Base-by-base conservation (phyloP, 2,888 invertebrate species). In the Uloborus plumipes region DNA sequence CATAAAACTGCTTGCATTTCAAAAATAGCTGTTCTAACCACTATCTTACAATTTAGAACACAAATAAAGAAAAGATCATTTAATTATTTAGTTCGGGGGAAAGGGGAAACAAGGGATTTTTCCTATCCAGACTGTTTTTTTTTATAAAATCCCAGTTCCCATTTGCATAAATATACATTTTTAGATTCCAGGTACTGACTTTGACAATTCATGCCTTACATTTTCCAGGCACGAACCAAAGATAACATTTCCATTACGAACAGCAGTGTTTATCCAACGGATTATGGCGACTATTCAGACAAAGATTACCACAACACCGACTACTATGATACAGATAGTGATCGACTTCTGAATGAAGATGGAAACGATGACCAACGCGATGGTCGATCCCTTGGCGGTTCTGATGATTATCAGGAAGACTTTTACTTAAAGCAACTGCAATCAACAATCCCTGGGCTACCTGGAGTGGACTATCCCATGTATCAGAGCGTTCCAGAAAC, bases 381-480 rank as follows among this genome's bases (percentile, higher is more conserved):
- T 31, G 20, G 39, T 16, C 14, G 51, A 6, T 15, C 14, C 11
- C 14, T 7, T 20, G 16, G 22, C 9, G 49, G 26, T 4, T 16
- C 16, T 13, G 22, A 53, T 0, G 69, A 69, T 1, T 31, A 49
- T 0, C 58, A 50, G 2, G 71, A 66, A 2, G 81, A 51, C 1
- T 58, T 64, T 16, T 66, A 20, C 26, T 58, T 76, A 22, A 71
- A 65, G 20, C 75, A 82, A n/a, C 55, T 84, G 31, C 51, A 65
- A 39, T 76, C 76, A 16, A 76, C 83, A 3, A 92, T 93, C 65
- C 93, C 93, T 9, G 93, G 93, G 0, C 91, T 92, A 86, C 93
- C 93, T 1, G 92, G 92, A 20, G 89, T 89, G 53, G 93, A 93
- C 88, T 93, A 93, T 87, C 93, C 93, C 0, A 91, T 92, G 22